Evolutionary conservation across 2,113 vertebrate species (phyloP).

Genomic region (Bos javanicus): DNA sequence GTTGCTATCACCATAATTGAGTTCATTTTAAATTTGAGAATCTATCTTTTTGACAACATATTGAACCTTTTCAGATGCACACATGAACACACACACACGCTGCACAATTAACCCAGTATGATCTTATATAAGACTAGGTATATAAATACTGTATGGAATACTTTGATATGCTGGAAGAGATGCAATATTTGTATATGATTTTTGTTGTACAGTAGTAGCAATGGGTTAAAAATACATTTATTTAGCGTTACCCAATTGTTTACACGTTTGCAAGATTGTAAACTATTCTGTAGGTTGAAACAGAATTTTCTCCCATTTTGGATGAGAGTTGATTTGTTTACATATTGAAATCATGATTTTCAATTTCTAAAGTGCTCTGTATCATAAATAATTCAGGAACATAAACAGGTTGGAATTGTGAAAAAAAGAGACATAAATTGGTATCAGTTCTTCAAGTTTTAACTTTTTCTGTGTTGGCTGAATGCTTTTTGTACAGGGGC

Average conservation of each 20-base stretch:
- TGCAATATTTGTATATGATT: neutral
- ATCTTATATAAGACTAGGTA: neutral
- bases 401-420: neutral
- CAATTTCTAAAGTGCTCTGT: neutral
- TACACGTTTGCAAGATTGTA: neutral
- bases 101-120: neutral
- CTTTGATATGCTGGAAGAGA: neutral
- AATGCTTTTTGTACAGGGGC: neutral
- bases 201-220: neutral
- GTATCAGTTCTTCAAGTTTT: neutral
- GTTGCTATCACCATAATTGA: neutral
- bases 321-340: neutral
- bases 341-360: neutral
- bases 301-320: neutral
- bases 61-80: neutral
- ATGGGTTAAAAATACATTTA: neutral
- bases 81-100: neutral
- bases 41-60: neutral
- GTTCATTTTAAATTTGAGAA: neutral
- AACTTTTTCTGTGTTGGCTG: accelerated
- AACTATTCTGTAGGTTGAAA: neutral
- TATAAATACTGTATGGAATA: neutral
- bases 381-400: neutral
- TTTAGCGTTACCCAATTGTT: neutral
- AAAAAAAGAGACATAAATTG: neutral